A percentile compares a stretch with the other conserved stretches of the same genome.
These are phyloP conservation scores for Neoarius graeffei DNA, from an alignment of 2,113 vertebrate species.

Conservation along the genomic window DNA sequence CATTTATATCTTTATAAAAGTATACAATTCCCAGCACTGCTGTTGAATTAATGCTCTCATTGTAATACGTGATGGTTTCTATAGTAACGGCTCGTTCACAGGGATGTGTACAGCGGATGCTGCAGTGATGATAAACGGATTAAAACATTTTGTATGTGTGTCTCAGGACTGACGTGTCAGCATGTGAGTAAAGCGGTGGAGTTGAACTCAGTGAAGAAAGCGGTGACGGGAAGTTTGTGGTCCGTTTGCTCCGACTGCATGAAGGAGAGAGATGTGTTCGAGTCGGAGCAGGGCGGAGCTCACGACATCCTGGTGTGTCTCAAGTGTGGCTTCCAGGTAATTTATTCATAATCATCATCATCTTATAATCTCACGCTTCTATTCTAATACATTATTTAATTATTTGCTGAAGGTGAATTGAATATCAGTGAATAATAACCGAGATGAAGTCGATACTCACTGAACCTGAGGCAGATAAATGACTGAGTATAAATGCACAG, in stretches of 20 bases:
- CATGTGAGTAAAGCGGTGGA: conserved; percentile 90
- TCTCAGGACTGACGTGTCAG: conserved; percentile 86
- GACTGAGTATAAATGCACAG: too few species aligned
- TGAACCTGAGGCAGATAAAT: too few species aligned
- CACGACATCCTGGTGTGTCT: conserved; percentile 89
- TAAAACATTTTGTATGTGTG: background rate
- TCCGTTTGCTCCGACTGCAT: conserved; percentile 89
- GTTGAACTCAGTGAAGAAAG: conserved; percentile 88
- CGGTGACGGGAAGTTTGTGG: conserved; percentile 84
- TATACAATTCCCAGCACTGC: too few species aligned
- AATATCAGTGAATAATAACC: too few species aligned
- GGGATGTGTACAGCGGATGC: too few species aligned
- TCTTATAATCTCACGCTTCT: background rate
- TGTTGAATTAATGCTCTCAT: too few species aligned
- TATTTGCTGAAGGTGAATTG: too few species aligned
- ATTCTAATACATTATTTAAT: too few species aligned
- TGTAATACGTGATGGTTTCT: too few species aligned
- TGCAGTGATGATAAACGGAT: background rate
- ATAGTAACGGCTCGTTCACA: too few species aligned
- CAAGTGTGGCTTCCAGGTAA: conserved; percentile 94
- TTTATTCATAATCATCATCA: background rate
- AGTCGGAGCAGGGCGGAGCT: conserved; percentile 74
- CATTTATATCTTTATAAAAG: too few species aligned
- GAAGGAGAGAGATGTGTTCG: conserved; percentile 81
- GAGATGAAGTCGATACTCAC: too few species aligned